Percentiles rank a stretch among this genome's conserved stretches.
Conservation (phyloP, 2,113 vertebrate species). For the Mystacornis crossleyi region DNA sequence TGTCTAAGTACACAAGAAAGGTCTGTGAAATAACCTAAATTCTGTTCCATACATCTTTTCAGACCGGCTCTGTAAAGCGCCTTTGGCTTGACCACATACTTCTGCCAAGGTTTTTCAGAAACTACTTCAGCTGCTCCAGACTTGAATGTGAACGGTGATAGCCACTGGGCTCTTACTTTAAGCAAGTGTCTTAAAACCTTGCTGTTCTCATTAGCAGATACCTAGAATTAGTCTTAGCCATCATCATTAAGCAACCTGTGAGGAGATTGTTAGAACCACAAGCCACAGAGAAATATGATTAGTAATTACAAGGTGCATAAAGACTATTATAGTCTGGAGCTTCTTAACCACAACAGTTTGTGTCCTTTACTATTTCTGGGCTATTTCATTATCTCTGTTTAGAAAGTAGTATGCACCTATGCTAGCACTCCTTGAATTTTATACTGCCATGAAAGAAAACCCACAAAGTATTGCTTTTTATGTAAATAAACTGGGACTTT, state of each 20-base stretch:
- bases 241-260: not conserved
- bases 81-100: not conserved
- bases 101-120: not conserved
- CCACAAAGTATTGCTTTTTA: not conserved
- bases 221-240: not conserved
- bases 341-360: not conserved
- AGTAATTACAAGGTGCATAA: not conserved
- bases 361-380: not conserved
- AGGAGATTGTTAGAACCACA: not conserved
- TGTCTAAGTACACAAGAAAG: not conserved
- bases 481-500: not conserved
- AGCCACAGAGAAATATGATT: not conserved
- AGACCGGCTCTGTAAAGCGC: not conserved
- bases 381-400: not conserved
- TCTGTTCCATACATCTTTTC: not conserved
- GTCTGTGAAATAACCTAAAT: not conserved
- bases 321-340: not conserved
- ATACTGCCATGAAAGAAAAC: not conserved
- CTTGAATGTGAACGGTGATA: not conserved
- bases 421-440: not conserved
- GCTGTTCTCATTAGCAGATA: not conserved
- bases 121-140: not conserved
- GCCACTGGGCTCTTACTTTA: not conserved
- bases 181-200: not conserved
- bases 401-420: not conserved